phyloP scores from a whole-genome alignment of 23 tunicate species.

The Phallusia fumigata region DNA sequence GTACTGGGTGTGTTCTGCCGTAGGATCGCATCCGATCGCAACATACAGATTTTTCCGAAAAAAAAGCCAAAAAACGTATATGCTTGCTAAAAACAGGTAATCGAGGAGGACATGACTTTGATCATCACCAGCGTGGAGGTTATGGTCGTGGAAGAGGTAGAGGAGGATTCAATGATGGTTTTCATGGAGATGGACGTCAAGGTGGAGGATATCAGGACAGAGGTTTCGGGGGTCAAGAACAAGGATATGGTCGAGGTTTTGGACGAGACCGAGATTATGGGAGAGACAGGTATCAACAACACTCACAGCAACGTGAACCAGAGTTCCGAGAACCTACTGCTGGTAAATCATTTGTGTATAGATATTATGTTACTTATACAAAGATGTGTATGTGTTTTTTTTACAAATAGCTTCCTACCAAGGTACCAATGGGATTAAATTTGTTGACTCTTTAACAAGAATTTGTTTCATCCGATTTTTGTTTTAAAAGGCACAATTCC shows the following conservation, averaged over 20 bases:
- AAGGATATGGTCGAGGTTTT: constrained; percentile 6
- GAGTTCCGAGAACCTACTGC: constrained; percentile 39
- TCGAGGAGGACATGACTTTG: background rate
- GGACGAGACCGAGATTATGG: constrained; percentile 21
- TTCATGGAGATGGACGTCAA: constrained; percentile 53
- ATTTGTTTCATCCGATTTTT: too few species aligned
- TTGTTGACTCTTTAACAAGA: too few species aligned
- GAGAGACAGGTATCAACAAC: constrained; percentile 41
- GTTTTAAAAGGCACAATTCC: too few species aligned
- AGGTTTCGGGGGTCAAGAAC: constrained; percentile 43
- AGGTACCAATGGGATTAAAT: too few species aligned
- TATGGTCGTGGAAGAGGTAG: constrained; percentile 36
- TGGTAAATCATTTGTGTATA: constrained; percentile 10
- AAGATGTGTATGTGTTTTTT: too few species aligned
- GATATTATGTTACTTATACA: too few species aligned
- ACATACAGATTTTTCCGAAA: too few species aligned
- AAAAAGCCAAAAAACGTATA: too few species aligned
- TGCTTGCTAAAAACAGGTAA: background rate
- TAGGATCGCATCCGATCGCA: too few species aligned
- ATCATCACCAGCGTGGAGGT: constrained; percentile 22
- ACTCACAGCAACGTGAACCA: constrained; percentile 22
- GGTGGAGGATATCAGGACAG: constrained; percentile 44
- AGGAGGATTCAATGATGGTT: constrained; percentile 67
- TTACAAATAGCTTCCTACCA: too few species aligned
- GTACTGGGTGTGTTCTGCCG: too few species aligned